Evolutionary conservation across 2,888 invertebrate genomes (phyloP).

Genomic region (Cactoblastis cactorum): DNA sequence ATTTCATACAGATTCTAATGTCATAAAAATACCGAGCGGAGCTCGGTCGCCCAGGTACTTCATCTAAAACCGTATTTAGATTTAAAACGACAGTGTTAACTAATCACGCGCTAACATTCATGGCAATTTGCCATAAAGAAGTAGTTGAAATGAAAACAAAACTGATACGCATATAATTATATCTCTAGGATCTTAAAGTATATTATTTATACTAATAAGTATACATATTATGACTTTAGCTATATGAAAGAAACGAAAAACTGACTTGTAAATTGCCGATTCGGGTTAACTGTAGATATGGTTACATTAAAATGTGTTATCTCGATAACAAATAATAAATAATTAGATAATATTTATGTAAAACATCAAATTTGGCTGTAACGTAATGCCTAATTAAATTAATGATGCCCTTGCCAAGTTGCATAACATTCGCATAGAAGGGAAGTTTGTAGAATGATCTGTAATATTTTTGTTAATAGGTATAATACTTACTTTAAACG

Average conservation of each 20-base stretch:
- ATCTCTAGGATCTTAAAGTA: no score
- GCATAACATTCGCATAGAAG: neutral
- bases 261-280: no score
- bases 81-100: neutral
- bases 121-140: slow-evolving; percentile 1
- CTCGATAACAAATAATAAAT: neutral
- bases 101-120: neutral
- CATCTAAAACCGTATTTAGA: neutral
- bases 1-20: no score
- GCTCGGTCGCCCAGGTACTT: no score
- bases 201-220: no score
- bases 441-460: neutral
- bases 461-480: neutral
- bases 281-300: no score
- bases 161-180: no score
- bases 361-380: neutral
- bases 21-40: no score
- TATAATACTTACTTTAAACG: neutral
- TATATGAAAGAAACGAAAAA: no score
- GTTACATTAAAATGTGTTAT: no score
- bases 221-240: no score
- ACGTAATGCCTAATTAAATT: neutral
- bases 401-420: neutral
- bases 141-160: neutral
- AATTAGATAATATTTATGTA: neutral